These are phyloP conservation scores for Dysmachus trigonus DNA, from an alignment of 2,888 invertebrate genomes.

Conservation along the genomic window DNA sequence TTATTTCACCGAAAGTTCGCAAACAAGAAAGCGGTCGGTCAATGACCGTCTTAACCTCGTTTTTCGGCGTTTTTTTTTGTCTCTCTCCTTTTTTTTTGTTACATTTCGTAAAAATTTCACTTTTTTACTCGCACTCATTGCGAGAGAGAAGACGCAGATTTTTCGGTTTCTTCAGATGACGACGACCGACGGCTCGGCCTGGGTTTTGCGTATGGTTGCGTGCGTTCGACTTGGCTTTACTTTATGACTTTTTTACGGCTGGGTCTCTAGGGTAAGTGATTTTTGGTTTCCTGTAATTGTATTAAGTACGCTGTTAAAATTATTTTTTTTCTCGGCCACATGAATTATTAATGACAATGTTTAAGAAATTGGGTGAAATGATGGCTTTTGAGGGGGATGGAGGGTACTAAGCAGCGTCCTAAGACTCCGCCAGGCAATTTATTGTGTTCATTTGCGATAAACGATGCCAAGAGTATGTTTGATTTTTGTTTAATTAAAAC, in stretches of 20 bases:
- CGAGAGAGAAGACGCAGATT: background rate
- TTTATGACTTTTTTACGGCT: background rate
- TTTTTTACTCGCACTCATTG: slow-evolving; percentile 19
- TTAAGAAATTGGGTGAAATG: background rate
- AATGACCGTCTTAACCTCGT: slow-evolving; percentile 44
- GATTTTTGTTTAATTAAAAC: background rate
- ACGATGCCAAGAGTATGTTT: background rate
- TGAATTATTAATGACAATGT: background rate
- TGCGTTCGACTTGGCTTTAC: background rate
- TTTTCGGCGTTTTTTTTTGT: slow-evolving; percentile 16
- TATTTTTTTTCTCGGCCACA: background rate
- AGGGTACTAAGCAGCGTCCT: background rate
- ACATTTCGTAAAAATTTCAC: slow-evolving; percentile 22
- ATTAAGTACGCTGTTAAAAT: background rate
- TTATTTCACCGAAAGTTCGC: slow-evolving; percentile 25
- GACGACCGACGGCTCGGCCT: background rate
- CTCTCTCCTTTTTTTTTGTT: slow-evolving; percentile 17
- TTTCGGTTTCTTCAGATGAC: background rate
- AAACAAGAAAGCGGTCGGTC: slow-evolving; percentile 36
- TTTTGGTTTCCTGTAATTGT: background rate
- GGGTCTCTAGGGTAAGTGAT: background rate
- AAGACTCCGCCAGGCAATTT: background rate
- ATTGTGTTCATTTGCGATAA: background rate
- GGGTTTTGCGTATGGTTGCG: background rate
- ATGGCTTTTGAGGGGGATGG: background rate